Evolutionary conservation across 2,888 invertebrate species (phyloP), one percentile per base, ranked within the genome.

Genomic region (Cheilosia urbana): DNA sequence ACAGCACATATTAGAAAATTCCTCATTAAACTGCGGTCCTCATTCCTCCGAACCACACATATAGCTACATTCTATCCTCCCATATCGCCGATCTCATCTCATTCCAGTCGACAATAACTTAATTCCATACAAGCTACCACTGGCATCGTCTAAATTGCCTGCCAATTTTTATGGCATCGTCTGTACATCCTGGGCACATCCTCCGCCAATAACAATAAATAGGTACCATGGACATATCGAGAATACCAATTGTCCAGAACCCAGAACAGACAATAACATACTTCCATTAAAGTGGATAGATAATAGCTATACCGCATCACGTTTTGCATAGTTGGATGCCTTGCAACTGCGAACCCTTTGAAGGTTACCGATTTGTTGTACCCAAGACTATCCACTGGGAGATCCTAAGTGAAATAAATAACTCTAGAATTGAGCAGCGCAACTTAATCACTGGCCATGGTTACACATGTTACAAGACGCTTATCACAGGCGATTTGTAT

Each of bases 191-290:
- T 24, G 53, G 27, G 30, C 45, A 57, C 34, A 75, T 73, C 68
- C 83, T 79, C 11, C 34, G 21, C 63, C 79, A 79, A 79, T 83
- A 79, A 79, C 63, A 79, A 84, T 79, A 79, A 84, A 84, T 84
- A 69, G 69, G 55, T 40, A 49, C 69, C 58, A 37, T n/a, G 58
- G 63, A 69, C 69, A 81, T 63, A 55, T 75, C 40, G 40, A 45
- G 73, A 73, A 75, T 75, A 75, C 45, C 81, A 81, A 81, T 75
- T 81, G 69, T 81, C 63, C 49, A 58, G 73, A 78, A 63, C 76
- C 69, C 49, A 68, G 69, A 78, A 34, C 30, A 37, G 37, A 71
- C 75, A 63, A 63, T 63, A 76, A 81, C 45, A 69, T 76, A 63
- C 60, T 47, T 47, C 60, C 11, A 71, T 66, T 58, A 42, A 21